A percentile compares a stretch with the other conserved stretches of the same genome.
Conservation (phyloP, 2,888 invertebrate genomes). For the Thera britannica region DNA sequence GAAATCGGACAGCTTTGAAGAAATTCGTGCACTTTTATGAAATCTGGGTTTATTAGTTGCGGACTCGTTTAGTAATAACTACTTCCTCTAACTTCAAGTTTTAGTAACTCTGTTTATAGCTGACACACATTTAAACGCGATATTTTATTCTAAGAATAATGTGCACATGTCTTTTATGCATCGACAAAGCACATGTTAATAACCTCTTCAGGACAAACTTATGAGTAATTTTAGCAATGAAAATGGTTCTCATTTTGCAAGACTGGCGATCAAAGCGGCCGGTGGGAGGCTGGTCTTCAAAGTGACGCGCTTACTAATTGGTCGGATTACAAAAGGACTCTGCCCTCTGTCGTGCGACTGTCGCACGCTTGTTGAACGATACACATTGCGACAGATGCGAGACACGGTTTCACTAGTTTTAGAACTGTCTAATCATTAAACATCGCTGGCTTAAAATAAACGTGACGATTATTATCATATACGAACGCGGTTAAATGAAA, state of each 20-base stretch:
- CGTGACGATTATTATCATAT: not conserved
- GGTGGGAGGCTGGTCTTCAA: slow-evolving; percentile 58
- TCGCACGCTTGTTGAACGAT: slow-evolving; percentile 46
- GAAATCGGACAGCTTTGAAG: slow-evolving; percentile 37
- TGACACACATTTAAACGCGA: slow-evolving; percentile 63
- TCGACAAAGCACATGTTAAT: slow-evolving; percentile 58
- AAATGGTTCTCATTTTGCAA: slow-evolving; percentile 71
- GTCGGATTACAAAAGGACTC: slow-evolving; percentile 66
- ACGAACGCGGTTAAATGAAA: not conserved
- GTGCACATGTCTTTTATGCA: slow-evolving; percentile 44
- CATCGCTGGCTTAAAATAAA: not conserved
- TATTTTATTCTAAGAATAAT: slow-evolving; percentile 64
- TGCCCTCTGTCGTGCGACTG: slow-evolving; percentile 50
- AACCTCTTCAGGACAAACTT: slow-evolving; percentile 63
- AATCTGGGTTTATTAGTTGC: slow-evolving; percentile 61
- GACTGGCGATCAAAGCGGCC: slow-evolving; percentile 70
- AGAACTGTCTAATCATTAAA: not conserved
- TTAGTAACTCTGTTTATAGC: slow-evolving; percentile 60
- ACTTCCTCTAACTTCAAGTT: slow-evolving; percentile 62
- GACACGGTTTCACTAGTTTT: slow-evolving; percentile 25
- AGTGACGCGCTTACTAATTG: slow-evolving; percentile 75
- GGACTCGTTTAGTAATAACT: slow-evolving; percentile 61
- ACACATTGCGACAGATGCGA: slow-evolving; percentile 46
- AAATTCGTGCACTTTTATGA: slow-evolving; percentile 47
- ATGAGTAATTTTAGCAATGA: slow-evolving; percentile 65